These are phyloP conservation scores for Zaprionus taronus DNA, from an alignment of 1,140 invertebrate species.

Conservation along the genomic window DNA sequence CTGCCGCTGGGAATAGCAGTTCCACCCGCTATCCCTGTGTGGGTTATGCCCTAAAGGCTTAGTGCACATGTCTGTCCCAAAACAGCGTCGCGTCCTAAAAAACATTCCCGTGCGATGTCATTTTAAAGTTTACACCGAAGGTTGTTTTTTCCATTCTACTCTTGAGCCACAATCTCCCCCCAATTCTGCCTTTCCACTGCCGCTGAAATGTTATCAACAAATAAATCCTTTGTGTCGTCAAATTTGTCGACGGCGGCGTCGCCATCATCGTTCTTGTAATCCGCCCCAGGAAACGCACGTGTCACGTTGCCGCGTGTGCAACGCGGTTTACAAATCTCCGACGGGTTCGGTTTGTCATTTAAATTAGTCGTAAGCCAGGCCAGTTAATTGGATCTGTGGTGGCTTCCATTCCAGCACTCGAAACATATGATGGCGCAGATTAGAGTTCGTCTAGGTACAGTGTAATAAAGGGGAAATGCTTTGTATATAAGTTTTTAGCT, in stretches of 20 bases:
- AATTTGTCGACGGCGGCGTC: constrained; percentile 71
- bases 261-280: constrained; percentile 65
- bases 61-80: constrained; percentile 61
- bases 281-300: constrained; percentile 68
- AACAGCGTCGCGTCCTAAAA: constrained; percentile 8
- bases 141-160: constrained; percentile 41
- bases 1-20: constrained; percentile 32
- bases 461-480: neutral
- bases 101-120: constrained; percentile 41
- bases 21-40: constrained; percentile 14
- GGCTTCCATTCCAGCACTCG: constrained; percentile 4
- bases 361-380: constrained; percentile 66
- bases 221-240: constrained; percentile 84
- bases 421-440: constrained; percentile 6
- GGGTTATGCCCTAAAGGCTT: constrained; percentile 69
- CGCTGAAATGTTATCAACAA: constrained; percentile 74
- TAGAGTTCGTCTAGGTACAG: neutral
- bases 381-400: constrained; percentile 61
- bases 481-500: neutral
- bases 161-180: neutral
- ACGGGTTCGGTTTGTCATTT: constrained; percentile 54
- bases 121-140: constrained; percentile 66
- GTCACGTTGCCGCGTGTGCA: constrained; percentile 59
- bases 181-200: neutral
- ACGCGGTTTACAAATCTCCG: constrained; percentile 44